Evolutionary conservation across 2,888 invertebrate species (phyloP).

Genomic region (Caenorhabditis zanzibari): DNA sequence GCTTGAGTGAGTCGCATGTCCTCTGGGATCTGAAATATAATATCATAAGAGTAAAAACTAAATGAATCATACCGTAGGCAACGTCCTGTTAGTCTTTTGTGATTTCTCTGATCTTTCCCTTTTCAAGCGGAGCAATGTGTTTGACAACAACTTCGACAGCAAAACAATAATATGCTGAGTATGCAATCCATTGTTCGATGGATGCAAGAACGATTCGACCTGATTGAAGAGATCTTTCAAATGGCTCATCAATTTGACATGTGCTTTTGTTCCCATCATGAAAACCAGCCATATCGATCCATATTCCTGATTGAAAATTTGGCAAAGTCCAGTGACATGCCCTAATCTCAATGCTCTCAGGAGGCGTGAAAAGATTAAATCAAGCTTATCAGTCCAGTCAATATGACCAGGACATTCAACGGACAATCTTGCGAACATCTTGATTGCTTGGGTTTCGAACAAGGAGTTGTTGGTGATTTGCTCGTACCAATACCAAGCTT

Average conservation of each 20-base stretch:
- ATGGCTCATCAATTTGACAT: constrained; percentile 76
- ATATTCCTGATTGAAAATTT: constrained; percentile 67
- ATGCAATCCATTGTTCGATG: constrained; percentile 92
- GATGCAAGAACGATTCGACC: constrained; percentile 92
- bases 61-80: constrained; percentile 12
- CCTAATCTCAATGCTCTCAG: constrained; percentile 74
- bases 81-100: constrained; percentile 24
- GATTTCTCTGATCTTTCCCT: constrained; percentile 86
- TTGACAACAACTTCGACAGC: constrained; percentile 84
- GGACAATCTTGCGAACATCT: constrained; percentile 87
- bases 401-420: constrained; percentile 86
- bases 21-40: constrained; percentile 87
- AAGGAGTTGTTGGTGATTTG: constrained; percentile 84
- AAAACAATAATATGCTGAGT: constrained; percentile 81
- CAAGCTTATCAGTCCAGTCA: constrained; percentile 92
- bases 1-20: constrained; percentile 87
- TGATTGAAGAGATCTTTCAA: constrained; percentile 90
- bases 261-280: constrained; percentile 75
- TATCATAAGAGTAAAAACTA: constrained; percentile 77
- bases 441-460: constrained; percentile 85
- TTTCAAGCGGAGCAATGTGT: constrained; percentile 85
- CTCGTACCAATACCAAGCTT: constrained; percentile 84
- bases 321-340: constrained; percentile 86
- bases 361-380: constrained; percentile 85
- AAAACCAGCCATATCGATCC: constrained; percentile 75